These are phyloP conservation scores for Sitodiplosis mosellana DNA, from an alignment of 1,140 invertebrate species.

Conservation along the genomic window DNA sequence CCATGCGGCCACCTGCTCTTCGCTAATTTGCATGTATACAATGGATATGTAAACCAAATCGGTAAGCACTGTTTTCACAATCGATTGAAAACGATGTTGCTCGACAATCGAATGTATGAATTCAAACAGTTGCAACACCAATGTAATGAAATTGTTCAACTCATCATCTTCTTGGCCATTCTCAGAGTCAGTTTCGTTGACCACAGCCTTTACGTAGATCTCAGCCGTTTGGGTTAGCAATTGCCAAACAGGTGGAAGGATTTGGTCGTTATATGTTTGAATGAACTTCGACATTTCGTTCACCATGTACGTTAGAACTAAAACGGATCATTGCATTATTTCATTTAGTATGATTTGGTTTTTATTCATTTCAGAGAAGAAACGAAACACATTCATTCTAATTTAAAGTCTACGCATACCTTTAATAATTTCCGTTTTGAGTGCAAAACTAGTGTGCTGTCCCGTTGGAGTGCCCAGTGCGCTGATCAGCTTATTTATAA, in stretches of 20 bases:
- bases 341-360: not conserved
- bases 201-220: slow-evolving; percentile 20
- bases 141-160: slow-evolving; percentile 48
- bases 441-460: slow-evolving; percentile 33
- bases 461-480: slow-evolving; percentile 32
- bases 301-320: slow-evolving; percentile 39
- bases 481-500: slow-evolving; percentile 48
- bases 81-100: not conserved
- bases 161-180: slow-evolving; percentile 22
- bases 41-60: slow-evolving; percentile 59
- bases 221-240: slow-evolving; percentile 49
- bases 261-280: slow-evolving; percentile 38
- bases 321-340: not conserved
- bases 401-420: too few species aligned
- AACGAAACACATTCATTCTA: too few species aligned
- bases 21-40: slow-evolving; percentile 59
- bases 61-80: slow-evolving; percentile 27
- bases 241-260: slow-evolving; percentile 51
- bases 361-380: too few species aligned
- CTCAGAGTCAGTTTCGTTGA: slow-evolving; percentile 20
- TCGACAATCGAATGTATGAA: slow-evolving; percentile 41
- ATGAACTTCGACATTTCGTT: slow-evolving; percentile 47
- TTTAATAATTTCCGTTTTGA: slow-evolving; percentile 56
- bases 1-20: slow-evolving; percentile 55
- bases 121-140: slow-evolving; percentile 61